phyloP scores from a whole-genome alignment of 2,888 invertebrate species.

The Meiosimyza platycephala region DNA sequence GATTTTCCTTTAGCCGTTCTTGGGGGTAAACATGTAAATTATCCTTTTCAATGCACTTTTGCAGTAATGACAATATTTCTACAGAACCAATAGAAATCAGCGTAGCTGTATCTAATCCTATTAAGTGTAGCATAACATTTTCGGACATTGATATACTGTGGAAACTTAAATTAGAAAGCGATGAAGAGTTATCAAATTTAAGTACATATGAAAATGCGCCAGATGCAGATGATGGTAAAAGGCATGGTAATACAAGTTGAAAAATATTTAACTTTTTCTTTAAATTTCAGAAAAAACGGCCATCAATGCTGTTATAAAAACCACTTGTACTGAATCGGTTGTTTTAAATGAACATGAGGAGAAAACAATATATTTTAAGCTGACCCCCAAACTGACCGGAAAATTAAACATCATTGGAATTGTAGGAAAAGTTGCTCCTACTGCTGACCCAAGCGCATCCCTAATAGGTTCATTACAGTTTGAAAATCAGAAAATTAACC shows the following conservation, averaged over 20 bases:
- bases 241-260: neutral
- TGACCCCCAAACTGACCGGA: constrained; percentile 81
- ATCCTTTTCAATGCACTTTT: constrained; percentile 4
- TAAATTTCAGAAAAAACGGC: constrained; percentile 52
- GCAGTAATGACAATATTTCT: constrained; percentile 23
- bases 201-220: constrained; percentile 58
- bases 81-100: constrained; percentile 85
- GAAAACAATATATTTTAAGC: constrained; percentile 75
- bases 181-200: constrained; percentile 66
- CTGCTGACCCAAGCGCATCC: constrained; percentile 59
- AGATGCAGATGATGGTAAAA: constrained; percentile 52
- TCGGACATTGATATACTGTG: constrained; percentile 64
- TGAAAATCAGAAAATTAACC: constrained; percentile 60
- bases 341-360: constrained; percentile 66
- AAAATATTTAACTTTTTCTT: neutral
- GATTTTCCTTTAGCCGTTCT: constrained; percentile 78
- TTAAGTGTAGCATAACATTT: constrained; percentile 72
- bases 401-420: constrained; percentile 80
- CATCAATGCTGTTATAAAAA: constrained; percentile 60
- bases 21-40: constrained; percentile 69
- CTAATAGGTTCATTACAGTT: constrained; percentile 63
- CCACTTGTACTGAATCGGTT: constrained; percentile 55
- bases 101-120: constrained; percentile 63
- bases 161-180: constrained; percentile 65
- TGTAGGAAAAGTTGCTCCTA: constrained; percentile 67